Evolutionary conservation across 2,888 invertebrate genomes (phyloP).

Genomic region (Macrosoma leucophasiata): DNA sequence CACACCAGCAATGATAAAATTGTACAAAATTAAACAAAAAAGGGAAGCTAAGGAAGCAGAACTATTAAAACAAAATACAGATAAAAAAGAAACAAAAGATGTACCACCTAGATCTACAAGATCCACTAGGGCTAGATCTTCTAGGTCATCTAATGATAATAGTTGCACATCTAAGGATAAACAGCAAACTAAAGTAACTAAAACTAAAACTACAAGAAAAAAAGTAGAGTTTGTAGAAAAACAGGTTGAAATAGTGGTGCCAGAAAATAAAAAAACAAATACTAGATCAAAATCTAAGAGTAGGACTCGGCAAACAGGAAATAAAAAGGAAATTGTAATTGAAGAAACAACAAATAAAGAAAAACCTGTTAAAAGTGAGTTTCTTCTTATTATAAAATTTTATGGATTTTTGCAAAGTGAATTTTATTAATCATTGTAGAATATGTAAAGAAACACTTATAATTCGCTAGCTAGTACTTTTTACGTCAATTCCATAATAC

Average conservation of each 20-base stretch:
- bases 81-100: conserved; percentile 30
- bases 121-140: conserved; percentile 25
- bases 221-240: conserved; percentile 4
- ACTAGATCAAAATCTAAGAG: conserved; percentile 3
- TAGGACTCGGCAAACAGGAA: too few species aligned
- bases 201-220: conserved; percentile 10
- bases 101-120: conserved; percentile 39
- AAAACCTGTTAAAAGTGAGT: conserved; percentile 36
- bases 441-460: too few species aligned
- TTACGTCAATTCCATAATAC: too few species aligned
- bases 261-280: background rate
- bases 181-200: conserved; percentile 6
- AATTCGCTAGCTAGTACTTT: too few species aligned
- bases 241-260: background rate
- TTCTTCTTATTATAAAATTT: conserved; percentile 3
- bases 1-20: conserved; percentile 75
- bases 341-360: conserved; percentile 26
- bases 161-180: too few species aligned
- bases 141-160: conserved; percentile 18
- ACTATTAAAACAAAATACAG: conserved; percentile 30
- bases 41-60: conserved; percentile 58
- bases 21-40: conserved; percentile 65
- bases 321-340: conserved; percentile 35
- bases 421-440: too few species aligned
- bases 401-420: background rate